phyloP scores from a whole-genome alignment of 2,797 vertebrate genomes.

The Acipenser oxyrinchus region DNA sequence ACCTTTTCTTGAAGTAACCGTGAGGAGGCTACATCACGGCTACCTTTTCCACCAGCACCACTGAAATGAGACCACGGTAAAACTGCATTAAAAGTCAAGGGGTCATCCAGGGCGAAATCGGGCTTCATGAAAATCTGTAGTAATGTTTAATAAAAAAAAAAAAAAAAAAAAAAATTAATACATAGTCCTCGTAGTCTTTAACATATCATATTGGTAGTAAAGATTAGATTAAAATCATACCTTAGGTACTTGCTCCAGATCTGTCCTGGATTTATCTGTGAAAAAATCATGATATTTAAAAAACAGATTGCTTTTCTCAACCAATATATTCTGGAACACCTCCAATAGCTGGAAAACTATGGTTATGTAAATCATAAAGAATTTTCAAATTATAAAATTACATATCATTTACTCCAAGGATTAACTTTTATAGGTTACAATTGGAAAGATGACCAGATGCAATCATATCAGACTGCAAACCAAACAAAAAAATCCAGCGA shows the following conservation, averaged over 20 bases:
- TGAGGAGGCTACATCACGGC: slow-evolving; percentile 82
- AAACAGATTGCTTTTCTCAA: too few relatives aligned
- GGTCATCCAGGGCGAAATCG: slow-evolving; percentile 93
- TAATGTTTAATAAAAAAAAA: background rate
- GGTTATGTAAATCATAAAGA: too few relatives aligned
- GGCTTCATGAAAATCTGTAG: slow-evolving; percentile 94
- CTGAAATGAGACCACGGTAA: slow-evolving; percentile 97
- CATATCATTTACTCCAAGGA: too few relatives aligned
- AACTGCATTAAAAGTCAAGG: slow-evolving; percentile 83
- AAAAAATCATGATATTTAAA: slow-evolving; percentile 7
- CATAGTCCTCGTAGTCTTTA: too few relatives aligned
- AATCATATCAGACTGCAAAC: too few relatives aligned
- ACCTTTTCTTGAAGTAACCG: slow-evolving; percentile 96
- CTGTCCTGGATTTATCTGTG: slow-evolving; percentile 87
- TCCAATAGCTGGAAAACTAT: too few relatives aligned
- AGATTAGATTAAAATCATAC: slow-evolving; percentile 46
- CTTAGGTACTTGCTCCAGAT: slow-evolving; percentile 97
- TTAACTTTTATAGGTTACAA: too few relatives aligned
- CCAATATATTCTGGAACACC: too few relatives aligned
- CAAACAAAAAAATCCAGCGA: too few relatives aligned
- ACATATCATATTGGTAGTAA: background rate
- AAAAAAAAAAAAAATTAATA: too few relatives aligned
- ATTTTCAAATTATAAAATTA: too few relatives aligned
- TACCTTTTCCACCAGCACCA: slow-evolving; percentile 78
- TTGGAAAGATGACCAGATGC: too few relatives aligned